Evolutionary conservation across 92 coral and sea anemone species (phyloP).

Genomic region (Diadumene lineata): DNA sequence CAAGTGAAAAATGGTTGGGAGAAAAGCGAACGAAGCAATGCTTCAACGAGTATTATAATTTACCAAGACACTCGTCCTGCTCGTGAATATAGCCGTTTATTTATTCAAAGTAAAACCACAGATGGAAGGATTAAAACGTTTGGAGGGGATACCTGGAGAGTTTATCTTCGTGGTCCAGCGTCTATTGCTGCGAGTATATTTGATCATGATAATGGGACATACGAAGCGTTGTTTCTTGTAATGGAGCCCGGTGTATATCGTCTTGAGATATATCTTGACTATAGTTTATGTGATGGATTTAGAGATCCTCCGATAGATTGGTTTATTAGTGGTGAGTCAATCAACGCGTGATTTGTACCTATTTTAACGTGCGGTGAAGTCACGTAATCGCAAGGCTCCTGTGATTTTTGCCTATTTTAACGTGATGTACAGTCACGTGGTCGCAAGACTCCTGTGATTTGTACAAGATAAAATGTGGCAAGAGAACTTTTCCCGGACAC

Average conservation of each 20-base stretch:
- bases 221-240: conserved; percentile 39
- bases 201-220: conserved; percentile 45
- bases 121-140: conserved; percentile 23
- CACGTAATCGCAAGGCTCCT: no score
- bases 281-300: conserved; percentile 53
- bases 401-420: no score
- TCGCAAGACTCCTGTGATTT: no score
- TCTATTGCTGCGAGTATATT: conserved; percentile 41
- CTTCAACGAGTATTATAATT: conserved; percentile 25
- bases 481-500: no score
- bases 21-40: conserved; percentile 36
- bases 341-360: no score
- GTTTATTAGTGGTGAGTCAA: not conserved
- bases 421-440: no score
- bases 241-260: conserved; percentile 45
- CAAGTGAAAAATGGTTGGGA: conserved; percentile 36
- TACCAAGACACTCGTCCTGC: conserved; percentile 37
- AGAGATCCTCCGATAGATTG: conserved; percentile 62
- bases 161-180: conserved; percentile 39
- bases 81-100: conserved; percentile 40
- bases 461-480: no score
- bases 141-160: conserved; percentile 63
- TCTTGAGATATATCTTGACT: conserved; percentile 36
- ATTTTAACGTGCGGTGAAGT: no score
- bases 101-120: conserved; percentile 35